phyloP scores from a whole-genome alignment of 2,888 invertebrate genomes.

The Caenorhabditis japonica region DNA sequence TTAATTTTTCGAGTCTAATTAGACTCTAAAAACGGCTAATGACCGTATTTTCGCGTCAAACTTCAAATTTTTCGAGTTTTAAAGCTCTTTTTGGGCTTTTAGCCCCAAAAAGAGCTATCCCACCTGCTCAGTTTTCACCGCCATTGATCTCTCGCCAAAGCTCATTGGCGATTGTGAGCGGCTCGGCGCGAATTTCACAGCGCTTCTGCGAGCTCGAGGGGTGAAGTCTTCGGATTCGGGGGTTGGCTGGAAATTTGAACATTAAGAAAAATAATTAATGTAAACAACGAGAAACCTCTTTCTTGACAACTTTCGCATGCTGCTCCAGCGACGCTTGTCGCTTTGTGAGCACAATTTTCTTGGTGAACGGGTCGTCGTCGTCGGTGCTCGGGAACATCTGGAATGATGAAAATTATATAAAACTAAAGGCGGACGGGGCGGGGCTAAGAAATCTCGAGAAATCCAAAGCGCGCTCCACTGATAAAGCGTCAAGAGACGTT shows the following conservation, averaged over 20 bases:
- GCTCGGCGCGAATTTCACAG: conserved; percentile 3
- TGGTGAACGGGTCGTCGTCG: conserved; percentile 40
- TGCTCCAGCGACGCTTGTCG: conserved; percentile 17
- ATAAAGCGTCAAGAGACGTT: too few species aligned
- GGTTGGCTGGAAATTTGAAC: not conserved
- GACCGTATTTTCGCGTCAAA: too few species aligned
- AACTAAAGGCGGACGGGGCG: too few species aligned
- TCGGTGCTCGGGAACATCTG: not conserved
- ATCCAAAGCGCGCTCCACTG: too few species aligned
- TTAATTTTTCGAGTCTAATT: not conserved
- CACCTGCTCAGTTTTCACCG: conserved; percentile 20
- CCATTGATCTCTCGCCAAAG: conserved; percentile 33
- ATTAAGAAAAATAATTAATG: too few species aligned
- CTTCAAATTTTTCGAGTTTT: too few species aligned
- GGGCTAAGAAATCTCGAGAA: too few species aligned
- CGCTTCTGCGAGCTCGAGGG: not conserved
- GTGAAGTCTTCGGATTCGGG: not conserved
- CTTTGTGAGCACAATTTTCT: conserved; percentile 21
- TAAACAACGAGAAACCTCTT: too few species aligned
- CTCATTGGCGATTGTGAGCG: conserved; percentile 40
- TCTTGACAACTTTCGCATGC: not conserved
- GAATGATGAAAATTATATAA: not conserved
- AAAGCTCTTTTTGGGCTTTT: too few species aligned
- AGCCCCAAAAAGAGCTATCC: too few species aligned
- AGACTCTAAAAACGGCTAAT: too few species aligned